Percentiles rank a stretch among this genome's conserved stretches.
Evolutionary conservation across 2,888 invertebrate species (phyloP).

Genomic region (Macrosoma leucophasiata): DNA sequence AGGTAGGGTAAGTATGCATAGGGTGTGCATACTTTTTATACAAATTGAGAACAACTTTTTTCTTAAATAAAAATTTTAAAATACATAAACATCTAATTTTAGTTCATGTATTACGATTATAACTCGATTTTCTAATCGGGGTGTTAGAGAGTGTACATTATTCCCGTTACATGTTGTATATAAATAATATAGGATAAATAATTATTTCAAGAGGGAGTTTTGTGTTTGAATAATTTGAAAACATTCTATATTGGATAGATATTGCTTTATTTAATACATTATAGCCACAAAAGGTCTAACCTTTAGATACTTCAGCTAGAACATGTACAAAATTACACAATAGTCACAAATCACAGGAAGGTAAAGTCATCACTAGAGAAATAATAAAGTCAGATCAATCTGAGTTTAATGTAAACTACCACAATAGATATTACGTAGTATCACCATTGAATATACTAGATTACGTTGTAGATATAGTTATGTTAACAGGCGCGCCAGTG

Average conservation of each 20-base stretch:
- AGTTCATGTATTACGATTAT: too few species aligned
- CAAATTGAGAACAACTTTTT: too few species aligned
- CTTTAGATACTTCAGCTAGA: constrained; percentile 59
- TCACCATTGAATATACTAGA: constrained; percentile 53
- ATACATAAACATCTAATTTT: too few species aligned
- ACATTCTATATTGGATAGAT: constrained; percentile 31
- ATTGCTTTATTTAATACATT: constrained; percentile 55
- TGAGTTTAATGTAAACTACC: constrained; percentile 40
- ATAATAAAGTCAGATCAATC: constrained; percentile 49
- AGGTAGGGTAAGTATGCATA: too few species aligned
- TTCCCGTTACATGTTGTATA: too few species aligned
- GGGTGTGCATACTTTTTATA: too few species aligned
- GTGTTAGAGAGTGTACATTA: too few species aligned
- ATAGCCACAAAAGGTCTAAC: constrained; percentile 62
- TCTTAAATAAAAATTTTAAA: too few species aligned
- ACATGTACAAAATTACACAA: constrained; percentile 63
- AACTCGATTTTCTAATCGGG: too few species aligned
- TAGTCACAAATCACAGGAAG: constrained; percentile 72
- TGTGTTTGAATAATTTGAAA: constrained; percentile 4
- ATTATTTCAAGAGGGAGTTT: too few species aligned
- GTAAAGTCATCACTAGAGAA: constrained; percentile 54
- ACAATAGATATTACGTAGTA: constrained; percentile 43
- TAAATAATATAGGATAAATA: too few species aligned
- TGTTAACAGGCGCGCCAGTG: too few species aligned
- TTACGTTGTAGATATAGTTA: constrained; percentile 14